A percentile compares a stretch with the other conserved stretches of the same genome.
phyloP scores from a whole-genome alignment of 2,797 vertebrate genomes.

The Falco peregrinus region DNA sequence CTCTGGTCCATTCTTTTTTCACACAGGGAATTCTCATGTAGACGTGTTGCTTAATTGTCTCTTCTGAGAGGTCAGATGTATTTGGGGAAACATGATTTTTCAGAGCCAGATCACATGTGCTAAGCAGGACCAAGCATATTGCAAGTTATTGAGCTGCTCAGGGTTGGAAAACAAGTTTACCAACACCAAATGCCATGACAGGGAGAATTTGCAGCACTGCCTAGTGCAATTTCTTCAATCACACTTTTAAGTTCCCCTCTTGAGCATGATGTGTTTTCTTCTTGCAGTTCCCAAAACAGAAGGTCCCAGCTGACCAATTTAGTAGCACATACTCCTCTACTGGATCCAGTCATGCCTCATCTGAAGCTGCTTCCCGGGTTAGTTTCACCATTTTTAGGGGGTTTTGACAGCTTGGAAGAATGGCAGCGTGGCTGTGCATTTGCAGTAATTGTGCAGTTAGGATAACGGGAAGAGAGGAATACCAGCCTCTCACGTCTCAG shows the following conservation, averaged over 20 bases:
- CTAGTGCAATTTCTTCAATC: background rate
- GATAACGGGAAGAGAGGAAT: background rate
- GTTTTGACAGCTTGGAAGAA: background rate
- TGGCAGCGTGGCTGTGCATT: background rate
- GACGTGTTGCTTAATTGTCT: background rate
- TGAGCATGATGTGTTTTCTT: background rate
- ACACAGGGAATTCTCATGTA: background rate
- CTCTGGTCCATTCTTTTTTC: background rate
- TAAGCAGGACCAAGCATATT: background rate
- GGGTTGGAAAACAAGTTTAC: background rate
- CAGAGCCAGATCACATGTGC: background rate
- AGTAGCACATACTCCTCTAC: background rate
- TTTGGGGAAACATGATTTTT: background rate
- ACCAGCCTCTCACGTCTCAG: background rate
- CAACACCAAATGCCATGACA: background rate
- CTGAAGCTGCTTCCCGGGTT: constrained; percentile 5
- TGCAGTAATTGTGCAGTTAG: background rate
- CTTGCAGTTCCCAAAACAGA: constrained; percentile 21
- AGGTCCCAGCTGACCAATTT: background rate
- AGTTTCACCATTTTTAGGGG: background rate
- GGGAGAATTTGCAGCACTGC: background rate
- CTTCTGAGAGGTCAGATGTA: background rate
- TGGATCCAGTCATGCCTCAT: background rate
- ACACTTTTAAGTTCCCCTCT: background rate
- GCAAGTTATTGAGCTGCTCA: background rate